phyloP scores from a whole-genome alignment of 2,888 invertebrate genomes.

The Isoperla grammatica region DNA sequence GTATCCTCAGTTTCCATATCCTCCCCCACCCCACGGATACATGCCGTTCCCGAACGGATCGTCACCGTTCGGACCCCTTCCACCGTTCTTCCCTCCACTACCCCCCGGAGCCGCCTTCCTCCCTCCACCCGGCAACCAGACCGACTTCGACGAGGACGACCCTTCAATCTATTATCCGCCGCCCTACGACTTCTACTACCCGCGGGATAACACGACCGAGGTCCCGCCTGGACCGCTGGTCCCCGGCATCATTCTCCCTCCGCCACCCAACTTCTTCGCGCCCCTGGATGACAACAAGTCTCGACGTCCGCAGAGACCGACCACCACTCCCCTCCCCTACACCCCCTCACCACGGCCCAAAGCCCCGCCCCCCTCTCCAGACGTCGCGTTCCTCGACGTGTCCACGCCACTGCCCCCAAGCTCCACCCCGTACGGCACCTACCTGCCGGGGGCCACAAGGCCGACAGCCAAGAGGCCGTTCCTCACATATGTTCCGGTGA shows the following conservation, averaged over 20 bases:
- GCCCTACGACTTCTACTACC: conserved; percentile 82
- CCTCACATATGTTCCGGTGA: conserved; percentile 19
- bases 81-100: conserved; percentile 47
- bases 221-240: conserved; percentile 82
- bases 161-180: conserved; percentile 88
- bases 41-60: conserved; percentile 38
- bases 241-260: conserved; percentile 81
- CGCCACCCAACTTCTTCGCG: conserved; percentile 82
- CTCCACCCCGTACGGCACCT: conserved; percentile 2
- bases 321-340: conserved; percentile 46
- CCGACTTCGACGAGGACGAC: conserved; percentile 83
- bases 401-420: neutral
- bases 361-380: conserved; percentile 37
- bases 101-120: conserved; percentile 59
- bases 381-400: conserved; percentile 2
- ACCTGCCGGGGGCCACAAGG: neutral
- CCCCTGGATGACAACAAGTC: conserved; percentile 52
- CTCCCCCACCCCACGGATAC: conserved; percentile 36
- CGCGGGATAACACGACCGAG: conserved; percentile 64
- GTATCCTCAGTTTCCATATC: conserved; percentile 37
- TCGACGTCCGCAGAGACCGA: conserved; percentile 39
- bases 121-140: conserved; percentile 54
- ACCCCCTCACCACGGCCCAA: conserved; percentile 37
- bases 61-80: conserved; percentile 36
- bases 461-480: conserved; percentile 11